Base-by-base conservation (phyloP, 2,888 invertebrate species). In the Cylloceria caligata region DNA sequence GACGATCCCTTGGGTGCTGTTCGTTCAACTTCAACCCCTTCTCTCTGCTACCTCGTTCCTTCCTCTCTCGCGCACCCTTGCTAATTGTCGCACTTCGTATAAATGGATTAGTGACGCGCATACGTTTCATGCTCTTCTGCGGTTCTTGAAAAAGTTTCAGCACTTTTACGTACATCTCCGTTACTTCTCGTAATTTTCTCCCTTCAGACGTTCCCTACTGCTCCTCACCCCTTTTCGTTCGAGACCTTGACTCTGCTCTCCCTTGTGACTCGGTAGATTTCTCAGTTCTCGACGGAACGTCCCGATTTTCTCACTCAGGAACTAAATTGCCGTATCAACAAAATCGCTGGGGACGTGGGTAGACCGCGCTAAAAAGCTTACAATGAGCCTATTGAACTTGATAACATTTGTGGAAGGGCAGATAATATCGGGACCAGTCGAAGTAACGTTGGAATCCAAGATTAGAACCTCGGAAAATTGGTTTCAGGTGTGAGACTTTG, bases 41-140 rank as follows among this genome's bases (percentile, higher is more conserved):
- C 78, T 60, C 55, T 39, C 74, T 55, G 71, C 60, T 42, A 42
- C 49, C 72, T 83, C 49, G 21, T 85, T 52, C 42, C 52, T 52
- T 52, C 49, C 81, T 55, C 60, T 36, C 62, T 45, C 30, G 34
- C 49, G n/a, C 57, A 62, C 60, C 57, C 19, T 64, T 79, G 84
- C 82, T 91, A 92, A 92, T 92, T 91, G 91, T 91, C 88, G 89
- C 92, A 91, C 91, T 90, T 90, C 89, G 88, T 91, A 90, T 90
- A 91, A 92, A 92, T 91, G 91, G 89, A 92, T 92, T 90, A 90
- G 89, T 86, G 83, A 85, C 84, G 87, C 87, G 91, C 90, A 92
- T 91, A 90, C 90, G 89, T 91, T 92, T 91, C 90, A 90, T 89
- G 90, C 87, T 88, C 85, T 83, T 85, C 55, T 87, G 86, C 36